Base-by-base conservation (phyloP, 2,888 invertebrate genomes). In the Pterostichus niger region DNA sequence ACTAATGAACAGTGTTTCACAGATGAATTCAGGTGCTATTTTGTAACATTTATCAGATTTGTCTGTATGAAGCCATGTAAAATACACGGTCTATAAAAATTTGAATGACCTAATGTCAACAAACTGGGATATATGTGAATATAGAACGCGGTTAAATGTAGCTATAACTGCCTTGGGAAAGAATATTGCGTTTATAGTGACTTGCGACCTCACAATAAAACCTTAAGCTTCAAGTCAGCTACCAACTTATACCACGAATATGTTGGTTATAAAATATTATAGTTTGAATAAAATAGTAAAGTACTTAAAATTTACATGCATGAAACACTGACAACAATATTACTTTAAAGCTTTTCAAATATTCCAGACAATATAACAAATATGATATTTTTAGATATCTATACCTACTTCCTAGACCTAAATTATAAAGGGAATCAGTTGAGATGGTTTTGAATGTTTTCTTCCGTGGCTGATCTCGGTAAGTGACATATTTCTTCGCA, bases 21-120 rank as follows among this genome's bases (percentile, higher is more conserved):
- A n/a, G 35, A 7, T 33, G 33, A 6, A 64, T 64, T 13, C 64
- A 64, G 33, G 33, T 64, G 68, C 40, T 71, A 71, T 40, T 71
- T 71, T 71, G 68, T 71, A 71, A 71, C 68, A 71, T 71, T 71
- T 44, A 71, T 17, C 44, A 71, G 68, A 71, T 71, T 71, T 44
- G 17, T 71, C 44, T 71, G 68, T 71, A 71, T 44, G 44, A 17
- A 6, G 13, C 4, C n/a, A 24, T 17, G 46, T 40, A 11, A 64
- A 33, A 44, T 71, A 24, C 10, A 44, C 13, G 15, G 24, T 46
- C 68, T 31, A 71, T 71, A 71, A 71, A 71, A 71, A 71, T 71
- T 44, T 71, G 44, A 56, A 56, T 71, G 44, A 71, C 15, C 11
- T 40, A 71, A 71, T 71, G 68, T 71, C 68, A 71, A 71, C 68